Evolutionary conservation across 2,113 vertebrate species (phyloP).

Genomic region (Xiphophorus maculatus): DNA sequence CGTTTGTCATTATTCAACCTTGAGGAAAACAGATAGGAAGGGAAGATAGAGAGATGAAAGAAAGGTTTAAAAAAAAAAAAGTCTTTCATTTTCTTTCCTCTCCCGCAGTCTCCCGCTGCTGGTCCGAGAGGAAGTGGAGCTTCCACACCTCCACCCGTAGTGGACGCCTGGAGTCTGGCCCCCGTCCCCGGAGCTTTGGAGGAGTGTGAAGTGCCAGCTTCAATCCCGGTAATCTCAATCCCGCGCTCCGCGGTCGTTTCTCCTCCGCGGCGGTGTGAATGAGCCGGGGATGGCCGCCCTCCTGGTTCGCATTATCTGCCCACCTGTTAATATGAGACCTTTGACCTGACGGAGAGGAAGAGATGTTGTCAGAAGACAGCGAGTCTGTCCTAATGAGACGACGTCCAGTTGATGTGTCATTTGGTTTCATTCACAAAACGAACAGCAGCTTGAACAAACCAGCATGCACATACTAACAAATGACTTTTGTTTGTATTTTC

Average conservation of each 20-base stretch:
- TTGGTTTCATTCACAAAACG: background rate
- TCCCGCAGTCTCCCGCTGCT: slow-evolving; percentile 80
- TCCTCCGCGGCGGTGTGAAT: slow-evolving; percentile 61
- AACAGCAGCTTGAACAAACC: background rate
- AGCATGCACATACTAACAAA: too few species aligned
- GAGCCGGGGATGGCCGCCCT: slow-evolving; percentile 65
- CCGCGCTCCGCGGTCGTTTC: slow-evolving; percentile 53
- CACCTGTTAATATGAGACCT: slow-evolving; percentile 82
- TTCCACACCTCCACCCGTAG: slow-evolving; percentile 81
- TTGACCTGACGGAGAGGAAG: slow-evolving; percentile 19
- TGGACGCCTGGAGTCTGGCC: slow-evolving; percentile 77
- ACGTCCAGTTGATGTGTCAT: background rate
- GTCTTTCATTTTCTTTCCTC: background rate
- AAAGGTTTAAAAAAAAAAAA: background rate
- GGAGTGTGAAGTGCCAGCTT: slow-evolving; percentile 86
- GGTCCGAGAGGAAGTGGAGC: slow-evolving; percentile 86
- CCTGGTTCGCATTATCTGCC: slow-evolving; percentile 75
- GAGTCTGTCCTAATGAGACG: background rate
- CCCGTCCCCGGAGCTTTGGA: slow-evolving; percentile 66
- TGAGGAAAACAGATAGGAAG: background rate
- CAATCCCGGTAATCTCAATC: slow-evolving; percentile 87
- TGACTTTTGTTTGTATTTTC: too few species aligned
- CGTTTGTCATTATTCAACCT: background rate
- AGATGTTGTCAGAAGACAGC: background rate
- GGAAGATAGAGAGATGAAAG: background rate